Evolutionary conservation across 2,113 vertebrate species (phyloP).

Genomic region (Epinephelus cyanopodus): DNA sequence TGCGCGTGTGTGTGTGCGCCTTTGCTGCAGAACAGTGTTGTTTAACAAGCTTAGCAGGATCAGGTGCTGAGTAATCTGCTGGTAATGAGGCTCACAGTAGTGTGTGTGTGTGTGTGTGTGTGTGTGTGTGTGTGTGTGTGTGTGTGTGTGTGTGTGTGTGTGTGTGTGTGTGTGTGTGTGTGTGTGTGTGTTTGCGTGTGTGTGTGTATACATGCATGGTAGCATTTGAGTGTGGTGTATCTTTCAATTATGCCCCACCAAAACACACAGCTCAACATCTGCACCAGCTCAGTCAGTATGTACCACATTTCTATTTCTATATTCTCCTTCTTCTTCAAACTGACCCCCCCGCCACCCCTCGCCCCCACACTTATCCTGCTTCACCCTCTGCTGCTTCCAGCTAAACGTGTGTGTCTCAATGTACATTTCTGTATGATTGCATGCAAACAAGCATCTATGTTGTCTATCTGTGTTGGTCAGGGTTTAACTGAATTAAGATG

Average conservation of each 20-base stretch:
- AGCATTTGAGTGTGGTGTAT: constrained; percentile 13
- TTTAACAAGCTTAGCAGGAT: constrained; percentile 70
- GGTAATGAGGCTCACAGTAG: constrained; percentile 57
- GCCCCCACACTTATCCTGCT: neutral
- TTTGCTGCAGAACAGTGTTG: constrained; percentile 43
- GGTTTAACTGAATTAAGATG: constrained; percentile 80
- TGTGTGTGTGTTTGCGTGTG: no score
- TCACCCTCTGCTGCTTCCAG: neutral
- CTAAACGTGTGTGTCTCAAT: neutral
- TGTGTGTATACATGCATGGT: neutral
- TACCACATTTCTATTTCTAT: neutral
- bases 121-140: constrained; percentile 27
- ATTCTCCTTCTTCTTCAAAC: neutral
- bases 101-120: constrained; percentile 35
- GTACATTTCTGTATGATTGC: constrained; percentile 13
- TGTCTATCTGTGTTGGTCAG: constrained; percentile 55
- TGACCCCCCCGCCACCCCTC: neutral
- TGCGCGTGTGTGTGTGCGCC: constrained; percentile 10
- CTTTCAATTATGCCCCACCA: constrained; percentile 30
- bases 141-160: neutral
- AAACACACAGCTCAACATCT: constrained; percentile 18
- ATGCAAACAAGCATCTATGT: constrained; percentile 33
- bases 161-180: neutral
- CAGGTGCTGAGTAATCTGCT: constrained; percentile 66
- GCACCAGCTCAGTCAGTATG: neutral